Evolutionary conservation across 2,113 vertebrate species (phyloP).

Genomic region (Albula goreensis): DNA sequence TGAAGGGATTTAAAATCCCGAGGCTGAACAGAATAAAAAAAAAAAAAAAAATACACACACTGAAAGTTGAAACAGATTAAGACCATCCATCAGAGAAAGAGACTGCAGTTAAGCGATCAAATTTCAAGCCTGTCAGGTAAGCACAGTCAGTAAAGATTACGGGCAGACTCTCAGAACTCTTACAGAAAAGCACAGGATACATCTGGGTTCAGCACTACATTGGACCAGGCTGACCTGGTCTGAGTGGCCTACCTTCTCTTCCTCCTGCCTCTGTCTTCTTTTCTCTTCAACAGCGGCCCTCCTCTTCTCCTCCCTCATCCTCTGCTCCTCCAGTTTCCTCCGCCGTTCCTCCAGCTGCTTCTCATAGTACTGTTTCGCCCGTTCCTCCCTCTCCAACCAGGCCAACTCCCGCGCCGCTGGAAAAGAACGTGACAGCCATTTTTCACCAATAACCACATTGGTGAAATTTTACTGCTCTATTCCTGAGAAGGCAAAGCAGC

Average conservation of each 20-base stretch:
- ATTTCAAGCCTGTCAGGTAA: no score
- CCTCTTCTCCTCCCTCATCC: slow-evolving; percentile 83
- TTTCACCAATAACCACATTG: no score
- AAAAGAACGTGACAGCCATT: neutral
- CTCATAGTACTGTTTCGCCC: slow-evolving; percentile 86
- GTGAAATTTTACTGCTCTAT: neutral
- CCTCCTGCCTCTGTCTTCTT: slow-evolving; percentile 82
- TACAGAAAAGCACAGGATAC: no score
- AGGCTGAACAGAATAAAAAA: neutral
- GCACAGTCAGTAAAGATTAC: no score
- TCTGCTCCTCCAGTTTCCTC: slow-evolving; percentile 85
- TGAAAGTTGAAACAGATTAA: no score
- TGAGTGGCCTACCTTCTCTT: slow-evolving; percentile 80
- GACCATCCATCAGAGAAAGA: no score
- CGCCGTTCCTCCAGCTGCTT: slow-evolving; percentile 85
- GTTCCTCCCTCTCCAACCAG: slow-evolving; percentile 86
- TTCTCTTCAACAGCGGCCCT: slow-evolving; percentile 89
- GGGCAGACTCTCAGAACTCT: no score
- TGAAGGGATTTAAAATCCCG: neutral
- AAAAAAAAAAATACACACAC: no score
- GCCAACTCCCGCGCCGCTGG: slow-evolving; percentile 81
- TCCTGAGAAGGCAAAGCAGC: no score
- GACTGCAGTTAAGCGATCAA: no score
- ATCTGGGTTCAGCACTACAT: no score
- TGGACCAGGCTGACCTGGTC: no score